Percentiles rank a stretch among this genome's conserved stretches.
phyloP scores from a whole-genome alignment of 2,888 invertebrate species.

The Chaitophorus viminalis region DNA sequence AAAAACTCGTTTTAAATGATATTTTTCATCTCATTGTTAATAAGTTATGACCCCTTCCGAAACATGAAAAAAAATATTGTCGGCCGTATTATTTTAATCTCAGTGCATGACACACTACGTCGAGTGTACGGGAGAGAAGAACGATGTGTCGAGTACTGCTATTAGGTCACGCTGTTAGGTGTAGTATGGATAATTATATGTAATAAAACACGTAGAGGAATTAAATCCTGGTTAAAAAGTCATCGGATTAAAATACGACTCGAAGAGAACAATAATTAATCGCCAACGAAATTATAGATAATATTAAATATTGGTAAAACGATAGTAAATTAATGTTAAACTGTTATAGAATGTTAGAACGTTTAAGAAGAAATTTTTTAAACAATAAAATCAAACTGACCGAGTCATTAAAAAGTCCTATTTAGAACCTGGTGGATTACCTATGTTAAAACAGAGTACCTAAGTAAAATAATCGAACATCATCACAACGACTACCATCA shows the following conservation, averaged over 20 bases:
- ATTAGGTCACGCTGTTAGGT: background rate
- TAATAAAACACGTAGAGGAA: background rate
- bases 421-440: background rate
- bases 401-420: background rate
- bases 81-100: background rate
- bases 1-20: slow-evolving; percentile 24
- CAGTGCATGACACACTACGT: background rate
- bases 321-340: no score
- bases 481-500: background rate
- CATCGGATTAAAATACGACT: background rate
- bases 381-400: background rate
- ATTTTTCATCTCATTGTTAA: background rate
- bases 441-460: background rate
- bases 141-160: slow-evolving; percentile 1
- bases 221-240: background rate
- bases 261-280: background rate
- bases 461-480: background rate
- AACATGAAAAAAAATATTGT: background rate
- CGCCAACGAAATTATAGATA: background rate
- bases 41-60: background rate
- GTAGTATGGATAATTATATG: background rate
- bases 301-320: background rate
- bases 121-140: background rate
- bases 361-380: background rate
- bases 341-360: background rate